phyloP scores from a whole-genome alignment of 2,113 vertebrate genomes.

The Equus przewalskii region DNA sequence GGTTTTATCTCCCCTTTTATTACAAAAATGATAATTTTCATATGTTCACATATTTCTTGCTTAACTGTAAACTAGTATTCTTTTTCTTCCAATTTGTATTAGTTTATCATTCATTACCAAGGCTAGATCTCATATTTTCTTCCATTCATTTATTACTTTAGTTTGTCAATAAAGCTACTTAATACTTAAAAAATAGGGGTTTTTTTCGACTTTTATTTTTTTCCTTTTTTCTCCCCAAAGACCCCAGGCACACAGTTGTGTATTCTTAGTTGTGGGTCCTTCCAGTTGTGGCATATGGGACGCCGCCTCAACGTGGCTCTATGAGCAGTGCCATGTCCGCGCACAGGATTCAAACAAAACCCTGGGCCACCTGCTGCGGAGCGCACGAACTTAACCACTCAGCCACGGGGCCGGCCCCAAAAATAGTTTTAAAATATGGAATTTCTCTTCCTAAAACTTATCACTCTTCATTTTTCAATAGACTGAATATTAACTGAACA shows the following conservation, averaged over 20 bases:
- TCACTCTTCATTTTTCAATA: not conserved
- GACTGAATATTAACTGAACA: not conserved
- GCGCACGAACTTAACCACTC: too few species aligned
- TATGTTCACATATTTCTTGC: not conserved
- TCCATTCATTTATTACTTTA: not conserved
- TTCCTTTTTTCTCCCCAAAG: too few species aligned
- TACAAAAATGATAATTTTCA: not conserved
- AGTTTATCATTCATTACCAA: not conserved
- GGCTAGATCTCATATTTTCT: not conserved
- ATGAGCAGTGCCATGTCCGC: too few species aligned
- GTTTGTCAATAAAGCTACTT: not conserved
- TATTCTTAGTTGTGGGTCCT: too few species aligned
- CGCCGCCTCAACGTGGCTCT: too few species aligned
- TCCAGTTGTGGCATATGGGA: too few species aligned
- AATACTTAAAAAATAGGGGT: not conserved
- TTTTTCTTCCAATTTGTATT: not conserved
- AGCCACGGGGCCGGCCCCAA: too few species aligned
- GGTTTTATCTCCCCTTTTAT: not conserved
- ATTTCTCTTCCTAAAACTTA: not conserved
- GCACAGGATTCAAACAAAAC: too few species aligned
- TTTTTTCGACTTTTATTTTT: too few species aligned
- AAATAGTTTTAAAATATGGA: not conserved
- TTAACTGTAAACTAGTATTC: not conserved
- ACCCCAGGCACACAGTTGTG: too few species aligned
- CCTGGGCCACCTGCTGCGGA: too few species aligned